Percentiles rank a stretch among this genome's conserved stretches.
phyloP scores from a whole-genome alignment of 2,113 vertebrate species.

The Gallinago paraguaiae region DNA sequence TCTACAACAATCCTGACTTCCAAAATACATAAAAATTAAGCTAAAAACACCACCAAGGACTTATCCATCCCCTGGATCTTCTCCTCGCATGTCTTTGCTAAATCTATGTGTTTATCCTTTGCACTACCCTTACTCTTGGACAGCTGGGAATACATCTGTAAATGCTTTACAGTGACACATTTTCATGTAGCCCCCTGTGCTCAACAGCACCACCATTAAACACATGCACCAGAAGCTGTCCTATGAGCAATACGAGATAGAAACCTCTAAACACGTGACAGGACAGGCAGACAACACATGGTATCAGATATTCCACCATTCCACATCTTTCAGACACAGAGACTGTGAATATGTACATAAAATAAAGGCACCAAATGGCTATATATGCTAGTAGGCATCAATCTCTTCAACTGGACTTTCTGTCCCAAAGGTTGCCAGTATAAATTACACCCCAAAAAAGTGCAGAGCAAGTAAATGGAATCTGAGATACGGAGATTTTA shows the following conservation, averaged over 20 bases:
- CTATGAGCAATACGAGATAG: not conserved
- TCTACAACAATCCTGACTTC: not conserved
- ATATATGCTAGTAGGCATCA: not conserved
- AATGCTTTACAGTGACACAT: rapidly evolving
- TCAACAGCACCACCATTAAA: not conserved
- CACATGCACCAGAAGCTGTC: not conserved
- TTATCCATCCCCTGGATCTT: not conserved
- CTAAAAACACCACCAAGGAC: not conserved
- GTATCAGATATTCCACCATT: not conserved
- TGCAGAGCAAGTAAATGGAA: not conserved
- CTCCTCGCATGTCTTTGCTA: not conserved
- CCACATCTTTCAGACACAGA: not conserved
- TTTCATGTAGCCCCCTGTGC: not conserved
- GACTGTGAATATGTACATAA: not conserved
- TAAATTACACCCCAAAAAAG: not conserved
- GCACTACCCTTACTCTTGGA: not conserved
- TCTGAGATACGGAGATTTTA: not conserved
- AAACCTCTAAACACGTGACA: not conserved
- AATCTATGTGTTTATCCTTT: not conserved
- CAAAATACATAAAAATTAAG: not conserved
- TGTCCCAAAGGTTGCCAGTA: not conserved
- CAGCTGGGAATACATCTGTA: not conserved
- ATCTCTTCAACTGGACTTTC: not conserved
- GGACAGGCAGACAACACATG: rapidly evolving
- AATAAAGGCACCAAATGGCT: not conserved